phyloP scores from a whole-genome alignment of 2,888 invertebrate species.

The Hypomecis punctinalis region DNA sequence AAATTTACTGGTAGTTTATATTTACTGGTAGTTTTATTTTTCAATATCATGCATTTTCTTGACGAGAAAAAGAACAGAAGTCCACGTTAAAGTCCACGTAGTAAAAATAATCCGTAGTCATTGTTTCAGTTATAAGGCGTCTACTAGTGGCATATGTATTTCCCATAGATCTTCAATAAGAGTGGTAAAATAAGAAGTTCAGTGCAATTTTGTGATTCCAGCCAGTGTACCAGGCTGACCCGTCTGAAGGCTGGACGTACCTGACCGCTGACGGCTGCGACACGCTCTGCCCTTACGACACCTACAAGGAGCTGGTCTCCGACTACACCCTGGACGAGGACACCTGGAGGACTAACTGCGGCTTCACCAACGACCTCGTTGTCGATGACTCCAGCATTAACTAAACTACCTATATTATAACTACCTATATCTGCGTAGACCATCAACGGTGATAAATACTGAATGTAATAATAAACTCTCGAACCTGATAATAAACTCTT shows the following conservation, averaged over 20 bases:
- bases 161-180: too few species aligned
- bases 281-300: slow-evolving; percentile 49
- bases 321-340: slow-evolving; percentile 44
- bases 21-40: too few species aligned
- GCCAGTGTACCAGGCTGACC: slow-evolving; percentile 55
- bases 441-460: slow-evolving; percentile 51
- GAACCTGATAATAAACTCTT: neutral
- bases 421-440: too few species aligned
- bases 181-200: too few species aligned
- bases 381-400: slow-evolving; percentile 48
- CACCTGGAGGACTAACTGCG: slow-evolving; percentile 53
- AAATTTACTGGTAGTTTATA: too few species aligned
- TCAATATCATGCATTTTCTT: too few species aligned
- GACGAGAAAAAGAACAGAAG: too few species aligned
- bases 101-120: too few species aligned
- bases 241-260: slow-evolving; percentile 44
- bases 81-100: too few species aligned
- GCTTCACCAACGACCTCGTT: slow-evolving; percentile 43
- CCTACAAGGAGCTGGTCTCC: slow-evolving; percentile 50
- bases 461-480: slow-evolving; percentile 22
- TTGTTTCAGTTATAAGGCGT: too few species aligned
- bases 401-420: too few species aligned
- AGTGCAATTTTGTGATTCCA: slow-evolving; percentile 42
- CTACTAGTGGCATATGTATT: too few species aligned
- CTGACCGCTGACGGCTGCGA: slow-evolving; percentile 52